These are phyloP conservation scores for Platyrinchus mystaceus DNA, from an alignment of 2,797 vertebrate species.

Conservation along the genomic window DNA sequence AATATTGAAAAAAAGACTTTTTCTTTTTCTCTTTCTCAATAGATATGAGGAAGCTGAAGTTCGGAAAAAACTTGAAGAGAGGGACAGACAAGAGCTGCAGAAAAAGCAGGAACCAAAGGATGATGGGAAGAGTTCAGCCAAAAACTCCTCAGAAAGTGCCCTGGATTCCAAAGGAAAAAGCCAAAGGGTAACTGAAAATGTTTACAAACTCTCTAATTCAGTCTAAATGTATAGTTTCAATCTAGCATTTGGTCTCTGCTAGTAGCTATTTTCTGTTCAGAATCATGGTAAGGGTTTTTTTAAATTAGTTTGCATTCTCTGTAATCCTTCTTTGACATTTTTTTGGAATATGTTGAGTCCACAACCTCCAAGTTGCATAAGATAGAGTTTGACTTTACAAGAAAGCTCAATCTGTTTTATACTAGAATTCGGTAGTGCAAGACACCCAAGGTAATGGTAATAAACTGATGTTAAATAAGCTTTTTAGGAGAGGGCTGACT, in stretches of 20 bases:
- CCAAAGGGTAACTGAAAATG: conserved; percentile 79
- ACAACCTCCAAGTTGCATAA: neutral
- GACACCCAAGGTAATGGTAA: neutral
- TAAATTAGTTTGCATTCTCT: neutral
- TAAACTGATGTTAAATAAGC: neutral
- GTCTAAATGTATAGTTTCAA: neutral
- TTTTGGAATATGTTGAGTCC: neutral
- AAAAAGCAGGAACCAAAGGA: conserved; percentile 82
- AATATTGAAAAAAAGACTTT: neutral
- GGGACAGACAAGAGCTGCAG: conserved; percentile 86
- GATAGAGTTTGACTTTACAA: neutral
- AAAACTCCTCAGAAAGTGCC: conserved; percentile 73
- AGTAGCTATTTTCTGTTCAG: neutral
- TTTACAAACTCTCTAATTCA: neutral
- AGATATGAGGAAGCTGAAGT: conserved; percentile 98
- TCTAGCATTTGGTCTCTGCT: neutral
- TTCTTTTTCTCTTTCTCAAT: neutral
- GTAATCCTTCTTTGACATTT: neutral
- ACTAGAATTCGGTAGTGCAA: neutral
- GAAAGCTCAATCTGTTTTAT: neutral
- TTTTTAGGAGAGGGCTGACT: neutral
- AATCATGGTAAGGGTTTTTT: neutral
- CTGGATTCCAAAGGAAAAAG: conserved; percentile 80
- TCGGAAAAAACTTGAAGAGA: conserved; percentile 92
- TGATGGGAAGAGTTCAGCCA: conserved; percentile 72